A percentile compares a stretch with the other conserved stretches of the same genome.
These are phyloP conservation scores for Neolamprologus sp. DNA, from an alignment of 2,113 vertebrate species.

Conservation along the genomic window DNA sequence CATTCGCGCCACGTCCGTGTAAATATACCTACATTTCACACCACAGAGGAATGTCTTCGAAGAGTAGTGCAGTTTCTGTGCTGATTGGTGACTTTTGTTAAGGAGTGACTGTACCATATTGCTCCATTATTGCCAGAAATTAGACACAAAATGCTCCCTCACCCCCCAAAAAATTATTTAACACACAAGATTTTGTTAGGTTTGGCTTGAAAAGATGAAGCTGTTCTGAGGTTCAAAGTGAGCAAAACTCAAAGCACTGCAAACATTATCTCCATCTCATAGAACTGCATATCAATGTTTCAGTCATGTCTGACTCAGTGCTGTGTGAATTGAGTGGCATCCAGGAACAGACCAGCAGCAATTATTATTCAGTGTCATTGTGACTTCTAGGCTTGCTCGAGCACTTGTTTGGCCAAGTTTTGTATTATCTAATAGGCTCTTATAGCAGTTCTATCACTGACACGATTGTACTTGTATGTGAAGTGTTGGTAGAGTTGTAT, in stretches of 20 bases:
- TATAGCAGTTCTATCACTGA: constrained; percentile 17
- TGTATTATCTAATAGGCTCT: constrained; percentile 19
- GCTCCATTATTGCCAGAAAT: not conserved
- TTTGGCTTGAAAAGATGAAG: not conserved
- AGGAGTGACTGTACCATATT: not conserved
- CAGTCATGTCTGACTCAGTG: constrained; percentile 25
- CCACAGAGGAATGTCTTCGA: constrained; percentile 4
- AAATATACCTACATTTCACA: constrained; percentile 14
- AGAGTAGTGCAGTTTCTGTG: not conserved
- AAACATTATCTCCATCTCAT: not conserved
- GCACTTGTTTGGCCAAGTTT: constrained; percentile 29
- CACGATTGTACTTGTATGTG: constrained; percentile 32
- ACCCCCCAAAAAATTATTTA: not conserved
- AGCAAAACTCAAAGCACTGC: not conserved
- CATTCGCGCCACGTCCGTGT: not conserved
- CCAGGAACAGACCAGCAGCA: constrained; percentile 1
- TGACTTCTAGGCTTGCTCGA: constrained; percentile 31
- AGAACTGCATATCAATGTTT: constrained; percentile 25
- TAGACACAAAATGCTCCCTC: not conserved
- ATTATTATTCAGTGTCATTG: constrained; percentile 36
- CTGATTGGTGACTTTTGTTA: not conserved
- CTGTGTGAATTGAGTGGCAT: constrained; percentile 6
- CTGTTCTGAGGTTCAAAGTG: not conserved
- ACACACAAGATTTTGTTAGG: not conserved
- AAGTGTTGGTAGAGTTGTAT: constrained; percentile 29